A percentile compares a stretch with the other conserved stretches of the same genome.
These are phyloP conservation scores for Cyrtodaria siliqua DNA, from an alignment of 2,888 invertebrate species.

Conservation along the genomic window DNA sequence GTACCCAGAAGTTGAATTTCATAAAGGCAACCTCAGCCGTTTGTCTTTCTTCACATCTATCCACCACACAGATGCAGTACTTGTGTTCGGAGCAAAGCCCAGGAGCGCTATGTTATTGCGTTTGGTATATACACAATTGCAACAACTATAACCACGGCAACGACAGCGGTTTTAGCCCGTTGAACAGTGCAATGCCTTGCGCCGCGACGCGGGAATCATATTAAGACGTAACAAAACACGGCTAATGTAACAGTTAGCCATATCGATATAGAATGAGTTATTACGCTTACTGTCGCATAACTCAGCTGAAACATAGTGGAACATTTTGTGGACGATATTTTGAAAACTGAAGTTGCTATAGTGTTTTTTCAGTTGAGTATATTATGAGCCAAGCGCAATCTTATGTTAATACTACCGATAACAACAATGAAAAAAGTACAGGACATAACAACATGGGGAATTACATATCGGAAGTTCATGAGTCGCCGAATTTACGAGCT, in stretches of 20 bases:
- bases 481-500: constrained; percentile 54
- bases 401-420: constrained; percentile 53
- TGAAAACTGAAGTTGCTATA: no score
- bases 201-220: constrained; percentile 90
- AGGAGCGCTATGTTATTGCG: constrained; percentile 87
- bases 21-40: constrained; percentile 76
- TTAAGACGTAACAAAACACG: constrained; percentile 93
- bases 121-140: constrained; percentile 84
- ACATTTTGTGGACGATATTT: no score
- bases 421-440: no score
- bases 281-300: constrained; percentile 95
- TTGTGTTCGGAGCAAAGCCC: constrained; percentile 16
- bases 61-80: constrained; percentile 75
- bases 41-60: constrained; percentile 87
- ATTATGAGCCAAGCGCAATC: constrained; percentile 43
- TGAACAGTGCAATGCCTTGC: constrained; percentile 93
- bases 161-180: constrained; percentile 93
- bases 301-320: constrained; percentile 87
- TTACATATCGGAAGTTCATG: constrained; percentile 54
- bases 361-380: no score
- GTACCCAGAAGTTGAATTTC: constrained; percentile 94
- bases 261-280: constrained; percentile 96
- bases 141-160: constrained; percentile 86
- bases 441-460: no score
- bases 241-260: constrained; percentile 97